A percentile compares a stretch with the other conserved stretches of the same genome.
These are phyloP conservation scores for Lydus trimaculatus DNA, from an alignment of 2,888 invertebrate genomes.

Conservation along the genomic window DNA sequence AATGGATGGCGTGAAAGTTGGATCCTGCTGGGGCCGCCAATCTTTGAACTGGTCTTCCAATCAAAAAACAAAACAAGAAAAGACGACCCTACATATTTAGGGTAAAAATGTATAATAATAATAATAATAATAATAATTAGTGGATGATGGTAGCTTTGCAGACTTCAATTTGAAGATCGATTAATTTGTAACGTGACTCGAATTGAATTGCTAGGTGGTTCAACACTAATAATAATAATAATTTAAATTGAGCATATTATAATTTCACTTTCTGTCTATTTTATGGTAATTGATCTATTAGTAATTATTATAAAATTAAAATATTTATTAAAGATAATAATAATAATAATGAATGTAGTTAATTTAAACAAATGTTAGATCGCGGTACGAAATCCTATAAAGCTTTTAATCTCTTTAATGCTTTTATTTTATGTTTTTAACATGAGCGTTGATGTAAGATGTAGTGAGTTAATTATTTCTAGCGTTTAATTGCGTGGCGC, in stretches of 20 bases:
- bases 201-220: not conserved
- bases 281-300: not conserved
- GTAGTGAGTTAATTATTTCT: constrained; percentile 34
- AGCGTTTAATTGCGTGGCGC: constrained; percentile 32
- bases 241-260: not conserved
- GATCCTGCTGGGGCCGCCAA: constrained; percentile 20
- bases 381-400: not conserved
- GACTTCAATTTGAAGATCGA: not conserved
- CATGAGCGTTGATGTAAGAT: constrained; percentile 31
- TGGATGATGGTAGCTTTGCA: not conserved
- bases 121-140: too few species aligned
- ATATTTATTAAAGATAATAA: not conserved
- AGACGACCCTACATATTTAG: not conserved
- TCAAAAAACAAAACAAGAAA: not conserved
- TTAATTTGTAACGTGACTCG: constrained; percentile 1
- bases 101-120: not conserved
- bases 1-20: constrained; percentile 24
- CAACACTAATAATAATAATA: not conserved
- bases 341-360: not conserved
- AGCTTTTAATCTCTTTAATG: not conserved
- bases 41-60: constrained; percentile 17
- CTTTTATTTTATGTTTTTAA: constrained; percentile 21
- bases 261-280: not conserved
- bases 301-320: not conserved
- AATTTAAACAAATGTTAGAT: not conserved